Evolutionary conservation across 2,113 vertebrate species (phyloP).

Genomic region (Ranitomeya imitator): DNA sequence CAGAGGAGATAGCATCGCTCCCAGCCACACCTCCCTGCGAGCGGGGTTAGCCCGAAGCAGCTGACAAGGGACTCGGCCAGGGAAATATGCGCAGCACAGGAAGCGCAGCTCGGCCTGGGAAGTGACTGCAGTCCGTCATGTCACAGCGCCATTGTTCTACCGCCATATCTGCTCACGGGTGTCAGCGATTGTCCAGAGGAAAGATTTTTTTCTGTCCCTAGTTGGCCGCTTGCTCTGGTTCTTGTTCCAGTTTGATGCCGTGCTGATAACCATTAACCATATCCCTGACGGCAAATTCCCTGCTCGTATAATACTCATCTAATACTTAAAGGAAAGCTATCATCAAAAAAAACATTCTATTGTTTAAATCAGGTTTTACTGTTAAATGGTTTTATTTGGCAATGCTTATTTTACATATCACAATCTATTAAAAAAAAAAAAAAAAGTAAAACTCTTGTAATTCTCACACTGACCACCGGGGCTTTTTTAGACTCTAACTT

Average conservation of each 20-base stretch:
- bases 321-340: too few species aligned
- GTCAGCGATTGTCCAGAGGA: constrained; percentile 49
- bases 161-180: constrained; percentile 18
- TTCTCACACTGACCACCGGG: too few species aligned
- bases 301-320: too few species aligned
- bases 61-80: constrained; percentile 6
- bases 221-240: background rate
- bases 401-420: too few species aligned
- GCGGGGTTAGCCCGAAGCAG: constrained; percentile 8
- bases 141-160: constrained; percentile 42
- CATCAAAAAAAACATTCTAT: too few species aligned
- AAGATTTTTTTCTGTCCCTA: constrained; percentile 19
- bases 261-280: background rate
- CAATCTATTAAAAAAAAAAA: too few species aligned
- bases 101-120: constrained; percentile 1
- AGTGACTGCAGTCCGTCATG: constrained; percentile 48
- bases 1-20: constrained; percentile 14
- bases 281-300: background rate
- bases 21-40: constrained; percentile 28
- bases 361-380: too few species aligned
- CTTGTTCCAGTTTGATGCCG: background rate
- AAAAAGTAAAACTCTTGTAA: too few species aligned
- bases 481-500: too few species aligned
- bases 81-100: constrained; percentile 30
- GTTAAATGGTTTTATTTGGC: too few species aligned